phyloP scores from a whole-genome alignment of 2,888 invertebrate species.

The Caenorhabditis macrosperma region DNA sequence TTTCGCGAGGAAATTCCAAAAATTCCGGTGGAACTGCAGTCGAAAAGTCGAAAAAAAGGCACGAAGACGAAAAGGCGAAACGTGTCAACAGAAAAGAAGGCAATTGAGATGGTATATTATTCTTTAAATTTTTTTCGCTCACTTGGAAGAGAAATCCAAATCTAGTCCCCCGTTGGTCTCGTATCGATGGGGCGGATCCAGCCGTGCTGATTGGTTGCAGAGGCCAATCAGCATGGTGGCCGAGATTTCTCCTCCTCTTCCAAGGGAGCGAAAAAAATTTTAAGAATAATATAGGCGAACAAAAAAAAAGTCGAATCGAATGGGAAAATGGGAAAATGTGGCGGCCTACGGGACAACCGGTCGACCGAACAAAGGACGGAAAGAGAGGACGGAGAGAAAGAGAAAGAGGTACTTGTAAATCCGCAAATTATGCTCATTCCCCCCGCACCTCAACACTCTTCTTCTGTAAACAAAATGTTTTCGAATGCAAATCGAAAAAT shows the following conservation, averaged over 20 bases:
- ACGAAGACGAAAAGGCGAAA: background rate
- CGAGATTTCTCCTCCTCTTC: too few species aligned
- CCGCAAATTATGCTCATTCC: conserved; percentile 4
- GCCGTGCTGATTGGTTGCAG: too few species aligned
- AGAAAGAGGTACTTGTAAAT: conserved; percentile 25
- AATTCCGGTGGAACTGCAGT: background rate
- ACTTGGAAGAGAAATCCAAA: too few species aligned
- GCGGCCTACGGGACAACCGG: conserved; percentile 17
- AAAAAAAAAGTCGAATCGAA: conserved; percentile 6
- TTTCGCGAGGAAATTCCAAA: background rate
- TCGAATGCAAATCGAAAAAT: background rate
- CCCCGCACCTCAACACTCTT: background rate
- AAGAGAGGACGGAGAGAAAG: background rate
- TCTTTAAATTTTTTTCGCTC: too few species aligned
- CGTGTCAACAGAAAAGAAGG: conserved; percentile 12
- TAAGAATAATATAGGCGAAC: background rate
- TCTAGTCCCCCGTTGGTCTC: too few species aligned
- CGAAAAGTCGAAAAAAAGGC: background rate
- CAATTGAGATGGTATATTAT: conserved; percentile 25
- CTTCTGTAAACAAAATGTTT: background rate
- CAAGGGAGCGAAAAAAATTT: too few species aligned
- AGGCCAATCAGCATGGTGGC: too few species aligned
- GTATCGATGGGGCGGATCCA: too few species aligned
- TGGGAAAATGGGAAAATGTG: background rate
- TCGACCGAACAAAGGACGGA: conserved; percentile 22